Evolutionary conservation across 2,797 vertebrate genomes (phyloP).

Genomic region (Peromyscus melanophrys): DNA sequence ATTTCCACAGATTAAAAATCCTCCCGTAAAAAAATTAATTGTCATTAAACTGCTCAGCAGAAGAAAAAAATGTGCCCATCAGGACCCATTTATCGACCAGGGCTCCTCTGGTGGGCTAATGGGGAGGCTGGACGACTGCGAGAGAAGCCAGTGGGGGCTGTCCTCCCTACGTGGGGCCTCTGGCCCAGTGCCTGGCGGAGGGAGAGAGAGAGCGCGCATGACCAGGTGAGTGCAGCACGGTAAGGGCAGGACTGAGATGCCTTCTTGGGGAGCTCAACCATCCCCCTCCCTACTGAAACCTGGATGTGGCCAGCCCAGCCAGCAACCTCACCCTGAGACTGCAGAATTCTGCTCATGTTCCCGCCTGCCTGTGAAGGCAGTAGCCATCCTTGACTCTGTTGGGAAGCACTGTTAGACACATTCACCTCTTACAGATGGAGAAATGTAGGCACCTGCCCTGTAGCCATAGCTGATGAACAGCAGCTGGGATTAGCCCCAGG

Average conservation of each 20-base stretch:
- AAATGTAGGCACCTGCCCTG: background rate
- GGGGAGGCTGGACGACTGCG: background rate
- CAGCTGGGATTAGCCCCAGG: background rate
- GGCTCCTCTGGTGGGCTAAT: background rate
- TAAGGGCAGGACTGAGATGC: background rate
- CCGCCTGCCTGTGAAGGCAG: fast-evolving
- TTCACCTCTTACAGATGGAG: background rate
- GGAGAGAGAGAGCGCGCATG: too few species aligned
- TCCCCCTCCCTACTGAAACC: fast-evolving
- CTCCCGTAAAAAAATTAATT: conserved; percentile 83
- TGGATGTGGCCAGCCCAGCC: too few species aligned
- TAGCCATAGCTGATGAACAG: background rate
- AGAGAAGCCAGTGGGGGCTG: too few species aligned
- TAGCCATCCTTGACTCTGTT: background rate
- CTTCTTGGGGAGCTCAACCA: too few species aligned
- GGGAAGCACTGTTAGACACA: background rate
- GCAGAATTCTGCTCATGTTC: background rate
- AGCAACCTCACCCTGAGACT: fast-evolving
- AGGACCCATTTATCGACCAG: conserved; percentile 78
- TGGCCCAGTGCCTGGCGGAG: fast-evolving
- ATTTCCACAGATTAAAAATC: conserved; percentile 83
- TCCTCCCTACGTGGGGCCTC: background rate
- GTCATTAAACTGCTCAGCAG: conserved; percentile 77
- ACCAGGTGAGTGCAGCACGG: fast-evolving
- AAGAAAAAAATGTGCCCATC: conserved; percentile 76